These are phyloP conservation scores for Penelope pileata DNA, from an alignment of 2,113 vertebrate species.

Conservation along the genomic window DNA sequence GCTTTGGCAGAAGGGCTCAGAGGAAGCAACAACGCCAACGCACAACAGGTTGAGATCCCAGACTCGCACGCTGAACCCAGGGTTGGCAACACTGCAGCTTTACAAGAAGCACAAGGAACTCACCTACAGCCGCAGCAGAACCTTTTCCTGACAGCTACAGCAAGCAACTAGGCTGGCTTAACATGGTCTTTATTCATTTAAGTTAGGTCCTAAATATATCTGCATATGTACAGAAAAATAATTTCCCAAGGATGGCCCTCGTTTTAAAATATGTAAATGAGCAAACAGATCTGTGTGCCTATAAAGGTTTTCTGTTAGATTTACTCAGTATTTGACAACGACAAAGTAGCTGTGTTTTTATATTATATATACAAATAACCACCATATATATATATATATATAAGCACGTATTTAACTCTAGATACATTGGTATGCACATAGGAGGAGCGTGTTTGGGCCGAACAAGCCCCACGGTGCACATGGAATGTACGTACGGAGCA, in stretches of 20 bases:
- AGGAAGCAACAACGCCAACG: neutral
- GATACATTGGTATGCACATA: neutral
- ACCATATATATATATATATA: neutral
- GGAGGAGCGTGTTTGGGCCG: neutral
- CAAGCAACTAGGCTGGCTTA: neutral
- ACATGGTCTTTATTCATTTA: constrained; percentile 60
- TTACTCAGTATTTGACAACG: constrained; percentile 8
- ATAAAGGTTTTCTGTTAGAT: constrained; percentile 13
- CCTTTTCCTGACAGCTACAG: neutral
- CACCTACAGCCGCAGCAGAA: rapidly evolving
- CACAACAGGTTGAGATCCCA: neutral
- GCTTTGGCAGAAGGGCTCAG: neutral
- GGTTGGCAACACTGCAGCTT: neutral
- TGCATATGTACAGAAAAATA: constrained; percentile 75
- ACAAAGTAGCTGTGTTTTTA: neutral
- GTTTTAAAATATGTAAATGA: constrained; percentile 48
- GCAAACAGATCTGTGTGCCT: constrained; percentile 51
- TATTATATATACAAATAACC: constrained; percentile 26
- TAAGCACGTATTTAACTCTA: neutral
- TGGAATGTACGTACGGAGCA: neutral
- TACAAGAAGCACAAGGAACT: neutral
- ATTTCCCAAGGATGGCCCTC: constrained; percentile 58
- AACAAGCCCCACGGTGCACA: neutral
- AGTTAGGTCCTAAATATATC: constrained; percentile 71
- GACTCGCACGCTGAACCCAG: neutral